Evolutionary conservation across 2,797 vertebrate species (phyloP).

Genomic region (Linurgus olivaceus): DNA sequence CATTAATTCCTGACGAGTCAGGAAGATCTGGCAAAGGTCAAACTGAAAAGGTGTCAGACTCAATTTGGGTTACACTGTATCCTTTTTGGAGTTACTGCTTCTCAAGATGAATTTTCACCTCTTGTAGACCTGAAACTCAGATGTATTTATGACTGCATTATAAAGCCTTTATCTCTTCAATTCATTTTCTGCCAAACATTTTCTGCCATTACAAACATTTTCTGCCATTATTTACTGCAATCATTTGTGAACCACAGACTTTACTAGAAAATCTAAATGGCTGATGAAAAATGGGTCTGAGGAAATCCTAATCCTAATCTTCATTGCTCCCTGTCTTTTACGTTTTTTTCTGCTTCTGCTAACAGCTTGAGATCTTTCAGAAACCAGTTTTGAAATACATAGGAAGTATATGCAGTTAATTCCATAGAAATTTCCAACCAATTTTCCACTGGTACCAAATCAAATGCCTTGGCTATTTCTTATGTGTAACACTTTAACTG

Average conservation of each 20-base stretch:
- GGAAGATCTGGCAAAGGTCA: background rate
- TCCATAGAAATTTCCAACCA: background rate
- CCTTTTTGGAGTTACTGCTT: background rate
- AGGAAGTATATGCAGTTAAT: background rate
- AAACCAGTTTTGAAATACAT: background rate
- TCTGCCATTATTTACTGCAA: background rate
- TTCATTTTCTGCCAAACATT: background rate
- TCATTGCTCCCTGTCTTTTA: background rate
- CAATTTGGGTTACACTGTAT: background rate
- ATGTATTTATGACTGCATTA: background rate
- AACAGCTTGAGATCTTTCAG: background rate
- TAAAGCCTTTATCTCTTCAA: background rate
- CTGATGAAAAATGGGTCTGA: background rate
- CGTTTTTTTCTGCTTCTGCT: background rate
- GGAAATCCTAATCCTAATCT: background rate
- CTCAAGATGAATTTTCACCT: background rate
- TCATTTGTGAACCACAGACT: background rate
- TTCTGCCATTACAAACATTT: background rate
- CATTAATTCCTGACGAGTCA: background rate
- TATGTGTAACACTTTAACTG: background rate
- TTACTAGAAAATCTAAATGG: background rate
- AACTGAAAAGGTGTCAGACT: background rate
- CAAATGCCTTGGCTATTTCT: background rate
- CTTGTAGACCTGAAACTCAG: background rate
- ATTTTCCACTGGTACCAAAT: background rate